Evolutionary conservation across 2,888 invertebrate genomes (phyloP).

Genomic region (Idaea dimidiata): DNA sequence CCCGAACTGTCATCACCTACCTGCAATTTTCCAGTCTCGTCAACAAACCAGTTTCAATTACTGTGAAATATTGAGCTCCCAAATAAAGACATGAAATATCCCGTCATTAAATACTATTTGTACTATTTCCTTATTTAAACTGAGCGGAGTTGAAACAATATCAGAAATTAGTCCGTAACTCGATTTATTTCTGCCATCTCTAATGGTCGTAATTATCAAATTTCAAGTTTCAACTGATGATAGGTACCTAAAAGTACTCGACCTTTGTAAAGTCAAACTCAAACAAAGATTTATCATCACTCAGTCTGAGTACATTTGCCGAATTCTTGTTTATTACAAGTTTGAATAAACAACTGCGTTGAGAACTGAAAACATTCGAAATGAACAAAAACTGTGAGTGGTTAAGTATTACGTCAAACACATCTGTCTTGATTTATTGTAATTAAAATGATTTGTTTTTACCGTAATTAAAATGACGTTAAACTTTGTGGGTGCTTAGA

Average conservation of each 20-base stretch:
- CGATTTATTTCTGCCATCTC: slow-evolving; percentile 1
- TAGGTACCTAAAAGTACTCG: neutral
- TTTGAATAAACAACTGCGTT: neutral
- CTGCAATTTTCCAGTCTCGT: no score
- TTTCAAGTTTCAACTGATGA: neutral
- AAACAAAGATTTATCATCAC: slow-evolving; percentile 1
- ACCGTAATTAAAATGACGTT: no score
- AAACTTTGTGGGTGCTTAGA: neutral
- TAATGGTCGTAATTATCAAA: slow-evolving; percentile 1
- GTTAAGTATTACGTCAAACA: neutral
- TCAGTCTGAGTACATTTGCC: neutral
- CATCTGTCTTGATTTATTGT: neutral
- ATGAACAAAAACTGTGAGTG: neutral
- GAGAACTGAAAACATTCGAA: neutral
- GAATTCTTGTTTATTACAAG: neutral
- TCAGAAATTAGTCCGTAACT: neutral
- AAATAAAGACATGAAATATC: no score
- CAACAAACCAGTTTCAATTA: no score
- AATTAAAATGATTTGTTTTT: neutral
- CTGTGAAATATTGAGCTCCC: no score
- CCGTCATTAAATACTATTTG: no score
- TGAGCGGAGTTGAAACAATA: neutral
- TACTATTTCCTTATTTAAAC: neutral
- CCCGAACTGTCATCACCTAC: no score
- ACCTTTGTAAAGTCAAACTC: neutral